Conservation (phyloP, 2,888 invertebrate genomes). For the Portevinia maculata region DNA sequence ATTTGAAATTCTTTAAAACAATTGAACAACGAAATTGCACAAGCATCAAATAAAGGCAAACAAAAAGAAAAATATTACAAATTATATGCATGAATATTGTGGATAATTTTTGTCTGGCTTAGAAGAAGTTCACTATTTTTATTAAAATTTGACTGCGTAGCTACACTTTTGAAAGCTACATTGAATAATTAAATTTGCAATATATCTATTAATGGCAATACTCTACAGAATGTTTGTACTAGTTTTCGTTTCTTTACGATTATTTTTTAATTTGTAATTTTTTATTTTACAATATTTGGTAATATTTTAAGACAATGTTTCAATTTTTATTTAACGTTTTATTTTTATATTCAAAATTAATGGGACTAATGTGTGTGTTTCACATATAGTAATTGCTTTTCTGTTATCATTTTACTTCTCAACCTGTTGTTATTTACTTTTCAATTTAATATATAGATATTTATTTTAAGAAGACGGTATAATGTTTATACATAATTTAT, state of each 20-base stretch:
- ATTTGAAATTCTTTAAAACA: neutral
- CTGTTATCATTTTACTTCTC: slow-evolving; percentile 50
- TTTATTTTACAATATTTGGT: slow-evolving; percentile 34
- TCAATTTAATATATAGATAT: slow-evolving; percentile 5
- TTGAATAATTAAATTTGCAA: slow-evolving; percentile 59
- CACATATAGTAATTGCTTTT: slow-evolving; percentile 72
- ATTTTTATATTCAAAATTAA: slow-evolving; percentile 24
- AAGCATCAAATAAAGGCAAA: neutral
- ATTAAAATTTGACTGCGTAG: slow-evolving; percentile 16
- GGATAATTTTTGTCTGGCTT: neutral
- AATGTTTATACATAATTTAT: slow-evolving; percentile 36
- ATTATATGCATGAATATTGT: too few species aligned
- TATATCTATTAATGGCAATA: slow-evolving; percentile 59
- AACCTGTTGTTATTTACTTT: slow-evolving; percentile 16
- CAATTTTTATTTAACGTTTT: slow-evolving; percentile 4
- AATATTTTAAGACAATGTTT: slow-evolving; percentile 13
- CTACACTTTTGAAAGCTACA: slow-evolving; percentile 40
- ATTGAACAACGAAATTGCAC: neutral
- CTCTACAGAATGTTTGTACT: slow-evolving; percentile 72
- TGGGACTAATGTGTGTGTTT: slow-evolving; percentile 52
- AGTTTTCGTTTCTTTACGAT: slow-evolving; percentile 66
- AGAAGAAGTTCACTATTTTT: slow-evolving; percentile 62
- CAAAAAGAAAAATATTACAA: too few species aligned
- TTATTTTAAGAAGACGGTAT: slow-evolving; percentile 49
- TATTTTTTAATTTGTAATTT: slow-evolving; percentile 40